phyloP scores from a whole-genome alignment of 1,140 invertebrate species.

The Solen grandis region DNA sequence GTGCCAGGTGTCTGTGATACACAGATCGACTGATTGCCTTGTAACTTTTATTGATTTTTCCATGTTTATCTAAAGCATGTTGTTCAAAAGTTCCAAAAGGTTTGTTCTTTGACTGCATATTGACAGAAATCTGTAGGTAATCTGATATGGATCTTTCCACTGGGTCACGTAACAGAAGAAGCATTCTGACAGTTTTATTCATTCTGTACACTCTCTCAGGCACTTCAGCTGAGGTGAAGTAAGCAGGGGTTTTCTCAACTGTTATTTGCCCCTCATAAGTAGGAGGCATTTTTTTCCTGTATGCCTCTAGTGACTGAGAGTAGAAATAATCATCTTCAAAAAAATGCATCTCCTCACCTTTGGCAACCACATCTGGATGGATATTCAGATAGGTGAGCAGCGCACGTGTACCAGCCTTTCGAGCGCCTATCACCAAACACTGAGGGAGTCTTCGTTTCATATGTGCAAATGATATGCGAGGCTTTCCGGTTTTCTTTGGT shows the following conservation, averaged over 20 bases:
- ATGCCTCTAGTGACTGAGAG: constrained; percentile 80
- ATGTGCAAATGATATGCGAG: constrained; percentile 20
- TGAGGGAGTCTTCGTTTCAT: constrained; percentile 68
- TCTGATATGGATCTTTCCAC: constrained; percentile 95
- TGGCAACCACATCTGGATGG: constrained; percentile 78
- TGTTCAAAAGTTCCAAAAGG: constrained; percentile 71
- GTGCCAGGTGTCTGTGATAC: constrained; percentile 90
- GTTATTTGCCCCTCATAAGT: constrained; percentile 78
- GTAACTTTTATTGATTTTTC: constrained; percentile 71
- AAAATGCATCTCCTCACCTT: constrained; percentile 79
- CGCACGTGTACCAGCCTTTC: constrained; percentile 82
- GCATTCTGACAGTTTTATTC: constrained; percentile 91
- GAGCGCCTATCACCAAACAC: constrained; percentile 81
- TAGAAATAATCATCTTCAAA: constrained; percentile 81
- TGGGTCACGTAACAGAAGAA: constrained; percentile 94
- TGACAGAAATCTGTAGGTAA: constrained; percentile 86
- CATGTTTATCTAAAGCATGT: constrained; percentile 65
- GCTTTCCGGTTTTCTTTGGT: background rate
- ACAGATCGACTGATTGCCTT: constrained; percentile 90
- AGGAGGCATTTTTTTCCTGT: constrained; percentile 78
- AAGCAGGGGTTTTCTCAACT: constrained; percentile 82
- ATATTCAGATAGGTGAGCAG: constrained; percentile 80
- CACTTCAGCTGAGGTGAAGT: constrained; percentile 85
- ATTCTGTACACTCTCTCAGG: constrained; percentile 91
- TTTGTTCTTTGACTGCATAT: constrained; percentile 54